These are phyloP conservation scores for Trogon melanurus DNA, from an alignment of 2,113 vertebrate species.

Conservation along the genomic window DNA sequence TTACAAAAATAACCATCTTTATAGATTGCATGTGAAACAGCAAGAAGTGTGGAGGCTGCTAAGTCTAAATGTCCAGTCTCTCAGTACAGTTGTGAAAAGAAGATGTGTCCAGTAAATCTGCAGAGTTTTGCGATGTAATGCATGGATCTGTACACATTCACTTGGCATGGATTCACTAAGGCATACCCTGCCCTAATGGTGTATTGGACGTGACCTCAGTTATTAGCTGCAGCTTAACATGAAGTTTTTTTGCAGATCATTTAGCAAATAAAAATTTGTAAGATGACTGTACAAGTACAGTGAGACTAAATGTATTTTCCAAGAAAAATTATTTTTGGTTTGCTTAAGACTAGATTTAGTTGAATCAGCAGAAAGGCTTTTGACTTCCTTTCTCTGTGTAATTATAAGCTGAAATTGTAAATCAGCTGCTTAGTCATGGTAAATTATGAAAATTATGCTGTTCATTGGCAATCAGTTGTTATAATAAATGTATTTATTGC, in stretches of 20 bases:
- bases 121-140: background rate
- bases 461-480: background rate
- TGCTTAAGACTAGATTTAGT: background rate
- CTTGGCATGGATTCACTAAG: background rate
- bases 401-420: conserved; percentile 9
- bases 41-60: background rate
- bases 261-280: background rate
- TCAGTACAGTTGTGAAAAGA: background rate
- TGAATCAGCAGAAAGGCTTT: conserved; percentile 18
- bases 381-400: conserved; percentile 18
- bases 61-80: background rate
- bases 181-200: background rate
- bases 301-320: background rate
- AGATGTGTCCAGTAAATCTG: background rate
- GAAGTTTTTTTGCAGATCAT: background rate
- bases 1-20: background rate
- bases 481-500: background rate
- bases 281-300: background rate
- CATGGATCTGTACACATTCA: fast-evolving
- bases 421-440: conserved; percentile 3
- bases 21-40: fast-evolving
- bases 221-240: background rate
- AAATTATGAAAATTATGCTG: background rate
- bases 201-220: background rate
- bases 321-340: background rate